Percentiles rank a stretch among this genome's conserved stretches.
Conservation (phyloP, 2,113 vertebrate genomes). For the Gallinago undulata region DNA sequence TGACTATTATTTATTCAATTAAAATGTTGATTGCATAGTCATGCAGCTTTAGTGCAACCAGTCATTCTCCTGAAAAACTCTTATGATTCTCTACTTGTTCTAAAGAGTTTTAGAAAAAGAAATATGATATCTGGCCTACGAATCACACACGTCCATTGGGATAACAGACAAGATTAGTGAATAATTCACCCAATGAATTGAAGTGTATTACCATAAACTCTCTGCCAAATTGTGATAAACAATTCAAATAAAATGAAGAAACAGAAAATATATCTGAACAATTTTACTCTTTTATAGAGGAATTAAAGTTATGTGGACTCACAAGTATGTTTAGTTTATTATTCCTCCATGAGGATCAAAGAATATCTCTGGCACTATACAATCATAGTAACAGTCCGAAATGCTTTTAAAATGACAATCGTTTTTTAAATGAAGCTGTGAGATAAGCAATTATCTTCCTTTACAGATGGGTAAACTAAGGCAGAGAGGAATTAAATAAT, state of each 20-base stretch:
- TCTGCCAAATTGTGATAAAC: neutral
- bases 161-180: neutral
- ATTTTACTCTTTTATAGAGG: neutral
- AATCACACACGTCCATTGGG: neutral
- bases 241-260: neutral
- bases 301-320: neutral
- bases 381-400: neutral
- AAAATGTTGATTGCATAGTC: neutral
- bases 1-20: neutral
- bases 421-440: neutral
- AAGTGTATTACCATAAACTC: neutral
- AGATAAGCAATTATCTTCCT: neutral
- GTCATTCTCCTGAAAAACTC: neutral
- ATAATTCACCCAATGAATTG: neutral
- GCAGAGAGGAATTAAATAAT: neutral
- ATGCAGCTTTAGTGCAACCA: neutral
- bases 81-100: neutral
- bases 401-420: neutral
- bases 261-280: neutral
- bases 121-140: neutral
- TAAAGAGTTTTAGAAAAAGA: neutral
- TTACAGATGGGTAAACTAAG: constrained; percentile 13
- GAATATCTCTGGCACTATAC: neutral
- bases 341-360: neutral
- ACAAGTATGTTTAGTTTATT: neutral